These are phyloP conservation scores for Leptopterna dolabrata DNA, from an alignment of 2,888 invertebrate genomes.

Conservation along the genomic window DNA sequence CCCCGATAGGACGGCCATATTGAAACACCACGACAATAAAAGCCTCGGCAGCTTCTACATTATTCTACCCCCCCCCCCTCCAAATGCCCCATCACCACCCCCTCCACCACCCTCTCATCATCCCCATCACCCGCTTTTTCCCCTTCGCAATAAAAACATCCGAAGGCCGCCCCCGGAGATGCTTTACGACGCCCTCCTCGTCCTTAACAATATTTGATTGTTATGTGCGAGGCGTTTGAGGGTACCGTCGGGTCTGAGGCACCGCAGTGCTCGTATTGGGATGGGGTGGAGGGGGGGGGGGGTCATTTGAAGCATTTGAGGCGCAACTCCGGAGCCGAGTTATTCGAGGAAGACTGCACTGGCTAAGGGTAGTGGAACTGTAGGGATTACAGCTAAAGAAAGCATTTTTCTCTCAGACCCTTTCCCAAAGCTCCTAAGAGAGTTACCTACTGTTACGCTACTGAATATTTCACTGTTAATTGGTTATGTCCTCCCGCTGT, in stretches of 20 bases:
- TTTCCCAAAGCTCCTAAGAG: background rate
- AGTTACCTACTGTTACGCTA: background rate
- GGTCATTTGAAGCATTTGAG: background rate
- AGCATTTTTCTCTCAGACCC: background rate
- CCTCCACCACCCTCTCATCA: background rate
- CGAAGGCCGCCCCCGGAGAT: background rate
- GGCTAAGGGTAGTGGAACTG: background rate
- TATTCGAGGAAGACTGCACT: background rate
- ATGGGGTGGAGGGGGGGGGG: background rate
- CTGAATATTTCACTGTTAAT: background rate
- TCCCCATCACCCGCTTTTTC: background rate
- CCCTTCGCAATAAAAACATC: background rate
- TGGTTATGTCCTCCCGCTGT: background rate
- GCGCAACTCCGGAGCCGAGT: background rate
- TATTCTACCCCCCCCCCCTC: background rate
- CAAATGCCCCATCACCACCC: background rate
- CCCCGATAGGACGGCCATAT: constrained; percentile 38
- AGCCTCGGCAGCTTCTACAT: constrained; percentile 24
- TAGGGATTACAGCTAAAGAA: background rate
- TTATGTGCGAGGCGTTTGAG: background rate
- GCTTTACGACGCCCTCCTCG: background rate
- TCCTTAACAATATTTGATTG: constrained; percentile 20
- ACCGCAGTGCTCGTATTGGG: too few relatives aligned
- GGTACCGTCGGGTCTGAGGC: too few relatives aligned
- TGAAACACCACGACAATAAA: constrained; percentile 46